Base-by-base conservation (phyloP, 1,140 invertebrate genomes). In the Drosophila sp. region DNA sequence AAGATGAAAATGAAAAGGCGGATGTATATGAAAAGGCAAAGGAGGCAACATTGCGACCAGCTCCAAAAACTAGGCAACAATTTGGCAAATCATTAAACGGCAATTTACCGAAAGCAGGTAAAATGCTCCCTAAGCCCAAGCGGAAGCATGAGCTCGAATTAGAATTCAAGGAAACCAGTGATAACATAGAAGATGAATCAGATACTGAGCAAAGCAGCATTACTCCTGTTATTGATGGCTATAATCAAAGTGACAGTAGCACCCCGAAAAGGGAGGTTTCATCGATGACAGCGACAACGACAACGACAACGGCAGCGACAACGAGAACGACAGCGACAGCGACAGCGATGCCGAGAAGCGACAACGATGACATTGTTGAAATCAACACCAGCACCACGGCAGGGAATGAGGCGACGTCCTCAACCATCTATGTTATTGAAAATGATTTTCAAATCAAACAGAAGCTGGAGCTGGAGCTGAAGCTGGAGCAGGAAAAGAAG, bases 11-110 rank as follows among this genome's bases (percentile, higher is more conserved):
- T 34, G 43, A 43, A 36, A 9, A n/a, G n/a, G n/a, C n/a, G n/a
- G n/a, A 82, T 64, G 69, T 56, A 13, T 45, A 48, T 18, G 32
- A 41, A 21, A 36, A 25, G 27, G 43, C 38, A 36, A 9, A n/a
- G 21, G 40, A 69, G 38, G 6, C 66, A 36, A 53, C 51, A n/a
- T 36, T 18, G 16, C 21, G 45, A 25, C 41, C 64, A 38, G 50
- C 34, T 21, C 45, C 71, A 25, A 70, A 48, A 56, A 61, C 57
- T 73, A 40, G 72, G 70, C 79, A 83, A 78, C 84, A 80, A 83
- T 87, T 86, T 91, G 79, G 90, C 86, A 91, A 91, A 78, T 82
- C 81, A 90, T 86, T 90, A 83, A 91, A 91, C 79, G 76, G 66
- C 89, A 83, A 91, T 91, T 90, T 91, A 58, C 80, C 70, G 43